Conservation (phyloP, 2,888 invertebrate genomes). For the Altica lythri region DNA sequence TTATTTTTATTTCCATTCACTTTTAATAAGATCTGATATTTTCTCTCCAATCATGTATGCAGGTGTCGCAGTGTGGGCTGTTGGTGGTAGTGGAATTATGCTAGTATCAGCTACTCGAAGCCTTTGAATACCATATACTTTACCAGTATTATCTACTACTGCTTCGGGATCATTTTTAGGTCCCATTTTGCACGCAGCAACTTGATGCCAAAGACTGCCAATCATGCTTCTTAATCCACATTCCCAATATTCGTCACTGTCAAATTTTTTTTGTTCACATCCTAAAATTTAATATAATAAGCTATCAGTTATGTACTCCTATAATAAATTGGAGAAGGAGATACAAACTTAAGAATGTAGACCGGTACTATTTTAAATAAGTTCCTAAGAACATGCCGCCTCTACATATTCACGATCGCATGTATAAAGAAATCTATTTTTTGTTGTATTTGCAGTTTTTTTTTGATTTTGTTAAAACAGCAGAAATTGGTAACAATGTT, state of each 20-base stretch:
- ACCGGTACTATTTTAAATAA: too few species aligned
- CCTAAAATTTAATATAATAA: too few species aligned
- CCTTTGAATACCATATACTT: constrained; percentile 59
- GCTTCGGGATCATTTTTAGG: constrained; percentile 59
- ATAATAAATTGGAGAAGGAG: too few species aligned
- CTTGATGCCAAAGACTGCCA: constrained; percentile 60
- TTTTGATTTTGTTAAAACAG: too few species aligned
- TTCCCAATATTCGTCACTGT: constrained; percentile 60
- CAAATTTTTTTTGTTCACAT: constrained; percentile 48
- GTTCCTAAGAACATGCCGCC: too few species aligned
- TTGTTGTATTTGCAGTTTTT: too few species aligned
- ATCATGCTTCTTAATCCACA: constrained; percentile 59
- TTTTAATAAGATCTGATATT: constrained; percentile 60
- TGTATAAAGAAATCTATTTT: too few species aligned
- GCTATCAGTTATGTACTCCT: too few species aligned
- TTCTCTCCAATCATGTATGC: constrained; percentile 65
- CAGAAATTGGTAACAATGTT: too few species aligned
- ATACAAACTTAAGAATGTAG: too few species aligned
- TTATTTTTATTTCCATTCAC: constrained; percentile 49
- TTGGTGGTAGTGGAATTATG: constrained; percentile 61
- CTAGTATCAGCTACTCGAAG: constrained; percentile 64
- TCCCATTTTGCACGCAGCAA: constrained; percentile 65
- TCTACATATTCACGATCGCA: too few species aligned
- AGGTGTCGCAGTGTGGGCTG: constrained; percentile 61
- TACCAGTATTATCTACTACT: constrained; percentile 62